These are phyloP conservation scores for Acanthurus tractus DNA, from an alignment of 2,797 vertebrate genomes.

Conservation along the genomic window DNA sequence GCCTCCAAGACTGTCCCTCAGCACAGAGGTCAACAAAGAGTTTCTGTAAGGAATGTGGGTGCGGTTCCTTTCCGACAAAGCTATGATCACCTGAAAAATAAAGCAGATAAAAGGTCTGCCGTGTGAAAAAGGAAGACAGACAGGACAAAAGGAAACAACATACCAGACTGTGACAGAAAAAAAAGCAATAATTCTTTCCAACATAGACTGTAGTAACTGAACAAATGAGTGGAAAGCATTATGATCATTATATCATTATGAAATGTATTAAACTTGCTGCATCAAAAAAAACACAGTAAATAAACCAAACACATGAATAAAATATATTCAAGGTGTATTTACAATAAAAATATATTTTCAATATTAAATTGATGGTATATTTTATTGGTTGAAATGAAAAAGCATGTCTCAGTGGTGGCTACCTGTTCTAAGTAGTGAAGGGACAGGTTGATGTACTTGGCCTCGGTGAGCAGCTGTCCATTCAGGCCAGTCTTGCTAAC, in stretches of 20 bases:
- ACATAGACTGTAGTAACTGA: background rate
- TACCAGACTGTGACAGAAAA: background rate
- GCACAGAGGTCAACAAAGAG: conserved; percentile 97
- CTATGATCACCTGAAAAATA: conserved; percentile 92
- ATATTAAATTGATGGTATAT: background rate
- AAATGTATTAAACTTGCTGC: no score
- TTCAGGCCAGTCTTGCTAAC: conserved; percentile 93
- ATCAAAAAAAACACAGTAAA: no score
- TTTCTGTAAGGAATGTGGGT: conserved; percentile 96
- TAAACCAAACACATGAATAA: background rate
- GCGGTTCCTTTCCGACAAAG: conserved; percentile 94
- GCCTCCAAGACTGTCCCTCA: conserved; percentile 96
- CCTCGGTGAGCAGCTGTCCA: conserved; percentile 93
- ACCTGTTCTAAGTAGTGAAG: conserved; percentile 98
- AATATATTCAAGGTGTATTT: background rate
- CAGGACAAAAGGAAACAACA: background rate
- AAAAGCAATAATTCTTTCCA: background rate
- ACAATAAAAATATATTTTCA: background rate
- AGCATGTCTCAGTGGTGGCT: background rate
- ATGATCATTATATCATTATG: no score
- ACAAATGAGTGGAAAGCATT: no score
- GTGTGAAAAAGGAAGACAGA: conserved; percentile 10
- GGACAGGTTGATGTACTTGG: conserved; percentile 98
- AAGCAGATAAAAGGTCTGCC: background rate
- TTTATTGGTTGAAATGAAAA: background rate